Evolutionary conservation across 2,113 vertebrate genomes (phyloP).

Genomic region (Anguilla rostrata): DNA sequence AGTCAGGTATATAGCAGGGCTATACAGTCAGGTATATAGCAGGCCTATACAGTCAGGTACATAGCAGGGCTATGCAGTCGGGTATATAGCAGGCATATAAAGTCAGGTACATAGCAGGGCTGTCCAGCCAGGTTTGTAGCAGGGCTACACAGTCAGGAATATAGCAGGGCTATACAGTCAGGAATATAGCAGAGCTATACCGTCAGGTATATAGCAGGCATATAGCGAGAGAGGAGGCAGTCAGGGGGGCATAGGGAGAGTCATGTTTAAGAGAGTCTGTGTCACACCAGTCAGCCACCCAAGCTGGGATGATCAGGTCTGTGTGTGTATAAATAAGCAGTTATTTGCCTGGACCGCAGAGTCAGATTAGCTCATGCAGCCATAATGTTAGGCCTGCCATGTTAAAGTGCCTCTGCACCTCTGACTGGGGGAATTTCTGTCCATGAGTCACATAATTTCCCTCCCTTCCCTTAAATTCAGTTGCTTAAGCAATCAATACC

Average conservation of each 20-base stretch:
- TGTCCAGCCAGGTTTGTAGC: too few species aligned
- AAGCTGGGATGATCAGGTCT: background rate
- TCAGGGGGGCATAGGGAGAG: background rate
- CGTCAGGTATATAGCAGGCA: too few species aligned
- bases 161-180: too few species aligned
- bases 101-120: too few species aligned
- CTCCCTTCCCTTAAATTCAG: background rate
- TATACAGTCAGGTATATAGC: too few species aligned
- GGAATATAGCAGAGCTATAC: too few species aligned
- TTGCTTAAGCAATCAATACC: background rate
- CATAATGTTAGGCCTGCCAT: background rate
- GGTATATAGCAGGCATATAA: too few species aligned
- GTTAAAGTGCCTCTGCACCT: background rate
- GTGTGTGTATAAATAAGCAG: background rate
- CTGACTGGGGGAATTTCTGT: background rate
- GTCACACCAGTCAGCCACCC: background rate
- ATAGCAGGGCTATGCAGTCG: too few species aligned
- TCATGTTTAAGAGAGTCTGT: background rate
- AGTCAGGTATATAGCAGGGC: too few species aligned
- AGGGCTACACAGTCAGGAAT: too few species aligned
- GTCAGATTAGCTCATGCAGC: conserved; percentile 5
- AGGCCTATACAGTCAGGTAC: too few species aligned
- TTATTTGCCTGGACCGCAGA: background rate
- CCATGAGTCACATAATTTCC: background rate
- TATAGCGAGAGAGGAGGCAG: background rate